Percentiles rank a stretch among this genome's conserved stretches.
These are phyloP conservation scores for Bergia puertoricense DNA, from an alignment of 92 coral and sea anemone species.

Conservation along the genomic window DNA sequence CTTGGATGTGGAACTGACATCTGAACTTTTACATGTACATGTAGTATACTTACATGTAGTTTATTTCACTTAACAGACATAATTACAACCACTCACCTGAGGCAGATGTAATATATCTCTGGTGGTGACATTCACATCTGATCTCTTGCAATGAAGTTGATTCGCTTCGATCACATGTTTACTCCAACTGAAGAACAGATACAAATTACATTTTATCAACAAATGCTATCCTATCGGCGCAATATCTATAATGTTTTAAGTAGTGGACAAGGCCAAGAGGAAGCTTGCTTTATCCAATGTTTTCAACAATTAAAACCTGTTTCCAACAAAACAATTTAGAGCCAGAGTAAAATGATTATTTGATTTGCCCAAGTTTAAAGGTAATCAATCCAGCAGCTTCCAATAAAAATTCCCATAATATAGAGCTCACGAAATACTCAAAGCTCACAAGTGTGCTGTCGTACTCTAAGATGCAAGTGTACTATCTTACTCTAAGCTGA, in stretches of 20 bases:
- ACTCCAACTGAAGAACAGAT: not conserved
- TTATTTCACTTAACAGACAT: not conserved
- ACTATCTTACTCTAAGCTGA: too few relatives aligned
- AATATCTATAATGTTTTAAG: too few relatives aligned
- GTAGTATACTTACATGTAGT: not conserved
- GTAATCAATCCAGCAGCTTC: not conserved
- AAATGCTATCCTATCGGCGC: too few relatives aligned
- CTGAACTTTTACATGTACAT: not conserved
- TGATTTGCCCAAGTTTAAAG: too few relatives aligned
- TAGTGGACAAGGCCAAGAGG: not conserved
- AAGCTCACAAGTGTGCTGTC: not conserved
- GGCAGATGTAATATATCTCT: too few relatives aligned
- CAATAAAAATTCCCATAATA: not conserved
- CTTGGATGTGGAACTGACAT: too few relatives aligned
- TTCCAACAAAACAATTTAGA: too few relatives aligned
- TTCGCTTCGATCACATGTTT: not conserved
- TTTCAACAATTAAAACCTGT: not conserved
- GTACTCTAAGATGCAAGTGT: not conserved
- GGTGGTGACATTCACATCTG: too few relatives aligned
- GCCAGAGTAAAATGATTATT: too few relatives aligned
- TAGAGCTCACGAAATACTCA: not conserved
- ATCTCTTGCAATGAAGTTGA: not conserved
- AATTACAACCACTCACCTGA: too few relatives aligned
- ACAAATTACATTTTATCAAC: too few relatives aligned
- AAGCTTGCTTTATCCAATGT: not conserved